Evolutionary conservation across 2,113 vertebrate species (phyloP), one percentile per base, ranked within the genome.

Genomic region (Hippopotamus amphibius): DNA sequence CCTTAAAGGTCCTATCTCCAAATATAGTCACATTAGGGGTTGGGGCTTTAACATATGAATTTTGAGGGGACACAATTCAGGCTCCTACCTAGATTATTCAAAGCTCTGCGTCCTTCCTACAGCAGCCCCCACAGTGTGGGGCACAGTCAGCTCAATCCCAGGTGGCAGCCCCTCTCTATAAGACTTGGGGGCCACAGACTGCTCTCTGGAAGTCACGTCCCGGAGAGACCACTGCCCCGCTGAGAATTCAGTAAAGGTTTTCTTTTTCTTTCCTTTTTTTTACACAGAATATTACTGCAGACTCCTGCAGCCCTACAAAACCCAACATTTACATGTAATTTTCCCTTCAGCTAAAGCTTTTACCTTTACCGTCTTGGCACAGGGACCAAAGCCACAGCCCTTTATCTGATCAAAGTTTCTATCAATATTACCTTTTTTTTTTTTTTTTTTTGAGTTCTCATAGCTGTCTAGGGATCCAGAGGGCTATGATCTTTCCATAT

Each of bases 341-440:
- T 94, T 92, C 94, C 90, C 61, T 59, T 90, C 93, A 89, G 79
- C 71, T 48, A 86, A 88, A 96, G 93, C 77, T 85, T 92, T 95
- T 86, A 85, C 41, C 43, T 93, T 72, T 81, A 66, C 93, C 71
- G 50, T 50, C 86, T 93, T 66, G 59, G 41, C 46, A 71, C 24
- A 43, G 83, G 65, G 37, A 82, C 37, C 71, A 61, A 84, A 93
- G 50, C 63, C 80, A 84, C 13, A 82, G 22, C 6, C 30, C 22
- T 6, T 41, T 59, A 28, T 74, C 82, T 93, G 63, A 80, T 95
- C 68, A 83, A 74, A 92, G 21, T 86, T 95, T 93, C 65, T 84
- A 59, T 84, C 86, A 82, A 41, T 68, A n/a, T 74, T 79, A 87
- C 72, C 53, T 77, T 63, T 55, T 50, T 65, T 65, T 10, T 61